Evolutionary conservation across 2,888 invertebrate species (phyloP), one percentile per base, ranked within the genome.

Genomic region (Ennomos quercinarius): DNA sequence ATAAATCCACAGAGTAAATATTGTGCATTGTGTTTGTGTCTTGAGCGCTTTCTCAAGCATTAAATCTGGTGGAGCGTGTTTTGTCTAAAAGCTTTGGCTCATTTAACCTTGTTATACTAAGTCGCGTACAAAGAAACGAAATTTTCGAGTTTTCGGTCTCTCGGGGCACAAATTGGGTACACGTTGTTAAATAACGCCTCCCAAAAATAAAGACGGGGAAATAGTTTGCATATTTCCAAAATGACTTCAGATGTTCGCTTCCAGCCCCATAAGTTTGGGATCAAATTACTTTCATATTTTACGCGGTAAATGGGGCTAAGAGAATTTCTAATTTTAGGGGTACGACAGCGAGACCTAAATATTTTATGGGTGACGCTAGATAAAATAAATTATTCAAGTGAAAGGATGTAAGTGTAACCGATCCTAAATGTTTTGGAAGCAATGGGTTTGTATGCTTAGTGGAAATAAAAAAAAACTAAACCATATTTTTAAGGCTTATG

Each of bases 71-170:
- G 70, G 70, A 81, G 80, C 81, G 76, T 83, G 83, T 83, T 82
- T 74, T 73, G 80, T 81, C 84, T 89, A 84, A 88, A 87, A 89
- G 88, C 87, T 86, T 89, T 83, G 73, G 71, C 82, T 78, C 83
- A 83, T 87, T 83, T 78, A 83, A 78, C 76, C 75, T 76, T 76
- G 77, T 83, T 81, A 80, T 75, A 73, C 73, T 74, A 81, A 83
- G 78, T 77, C 74, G 70, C 73, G 60, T 70, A 80, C 77, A 75
- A 82, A 84, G 84, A 83, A 84, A 81, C 74, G 64, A 75, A 80
- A 74, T 79, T 74, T 72, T 51, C 66, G 67, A 70, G 71, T 72
- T 76, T 71, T 72, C 70, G 68, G 67, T 64, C 63, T 72, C 64
- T 47, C 59, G 45, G 45, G 52, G 41, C 47, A 42, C 47, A 61